phyloP scores from a whole-genome alignment of 2,888 invertebrate genomes.

The Carabus problematicus region DNA sequence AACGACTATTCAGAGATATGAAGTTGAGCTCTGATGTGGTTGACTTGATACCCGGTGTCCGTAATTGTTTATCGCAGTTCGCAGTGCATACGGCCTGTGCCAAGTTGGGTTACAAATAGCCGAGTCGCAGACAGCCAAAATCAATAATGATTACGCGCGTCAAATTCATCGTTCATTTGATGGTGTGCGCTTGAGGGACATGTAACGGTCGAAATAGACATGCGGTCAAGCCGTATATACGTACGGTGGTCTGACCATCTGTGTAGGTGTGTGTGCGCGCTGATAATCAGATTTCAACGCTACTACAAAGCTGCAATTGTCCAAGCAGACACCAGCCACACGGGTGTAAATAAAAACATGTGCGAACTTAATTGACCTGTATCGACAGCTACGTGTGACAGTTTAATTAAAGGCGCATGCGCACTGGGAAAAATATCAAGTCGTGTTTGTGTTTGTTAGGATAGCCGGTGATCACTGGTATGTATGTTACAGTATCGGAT shows the following conservation, averaged over 20 bases:
- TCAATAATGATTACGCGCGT: conserved; percentile 29
- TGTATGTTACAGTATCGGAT: neutral
- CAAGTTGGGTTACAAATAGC: neutral
- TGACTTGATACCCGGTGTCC: neutral
- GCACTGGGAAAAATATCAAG: neutral
- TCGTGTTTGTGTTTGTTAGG: neutral
- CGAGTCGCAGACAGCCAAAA: conserved; percentile 11
- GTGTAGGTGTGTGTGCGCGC: neutral
- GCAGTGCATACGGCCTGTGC: neutral
- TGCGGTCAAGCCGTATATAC: neutral
- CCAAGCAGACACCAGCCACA: neutral
- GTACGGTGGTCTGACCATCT: neutral
- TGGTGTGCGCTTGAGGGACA: neutral
- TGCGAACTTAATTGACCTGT: too few relatives aligned
- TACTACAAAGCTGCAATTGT: conserved; percentile 7
- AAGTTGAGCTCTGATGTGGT: neutral
- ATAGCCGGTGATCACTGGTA: neutral
- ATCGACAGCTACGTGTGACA: too few relatives aligned
- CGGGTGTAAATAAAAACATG: too few relatives aligned
- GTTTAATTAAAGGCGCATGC: neutral
- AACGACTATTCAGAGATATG: neutral
- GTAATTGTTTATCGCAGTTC: neutral
- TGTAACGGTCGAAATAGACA: neutral
- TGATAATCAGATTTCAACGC: neutral
- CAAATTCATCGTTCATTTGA: conserved; percentile 27